Conservation (phyloP, 2,888 invertebrate genomes). For the Flexamia atlantica region DNA sequence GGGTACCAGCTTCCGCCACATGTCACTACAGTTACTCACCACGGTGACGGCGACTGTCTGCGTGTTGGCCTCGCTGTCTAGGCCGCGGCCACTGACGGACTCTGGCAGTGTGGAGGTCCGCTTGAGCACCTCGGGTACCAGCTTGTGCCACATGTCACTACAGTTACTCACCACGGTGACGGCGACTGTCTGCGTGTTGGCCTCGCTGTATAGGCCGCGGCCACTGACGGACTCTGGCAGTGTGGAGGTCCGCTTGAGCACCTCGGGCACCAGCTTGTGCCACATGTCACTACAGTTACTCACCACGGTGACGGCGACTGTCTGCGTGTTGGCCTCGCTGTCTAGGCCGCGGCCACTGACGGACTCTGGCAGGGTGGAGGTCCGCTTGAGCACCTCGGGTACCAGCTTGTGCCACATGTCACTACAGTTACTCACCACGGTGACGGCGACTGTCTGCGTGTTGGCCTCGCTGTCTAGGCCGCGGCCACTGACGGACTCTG, state of each 20-base stretch:
- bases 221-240: constrained; percentile 34
- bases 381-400: constrained; percentile 46
- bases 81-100: too few species aligned
- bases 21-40: too few species aligned
- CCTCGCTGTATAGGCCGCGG: constrained; percentile 21
- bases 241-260: constrained; percentile 19
- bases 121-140: too few species aligned
- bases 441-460: constrained; percentile 33
- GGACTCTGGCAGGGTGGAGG: constrained; percentile 8
- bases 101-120: too few species aligned
- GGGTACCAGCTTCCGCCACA: constrained; percentile 22
- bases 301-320: constrained; percentile 52
- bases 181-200: constrained; percentile 24
- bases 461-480: constrained; percentile 35
- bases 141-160: too few species aligned
- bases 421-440: too few species aligned
- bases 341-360: constrained; percentile 46
- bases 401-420: too few species aligned
- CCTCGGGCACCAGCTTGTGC: constrained; percentile 24
- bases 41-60: too few species aligned
- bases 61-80: too few species aligned
- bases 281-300: too few species aligned
- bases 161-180: constrained; percentile 51
- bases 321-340: constrained; percentile 4
- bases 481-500: constrained; percentile 25